These are phyloP conservation scores for Antitype chi DNA, from an alignment of 2,888 invertebrate species.

Conservation along the genomic window DNA sequence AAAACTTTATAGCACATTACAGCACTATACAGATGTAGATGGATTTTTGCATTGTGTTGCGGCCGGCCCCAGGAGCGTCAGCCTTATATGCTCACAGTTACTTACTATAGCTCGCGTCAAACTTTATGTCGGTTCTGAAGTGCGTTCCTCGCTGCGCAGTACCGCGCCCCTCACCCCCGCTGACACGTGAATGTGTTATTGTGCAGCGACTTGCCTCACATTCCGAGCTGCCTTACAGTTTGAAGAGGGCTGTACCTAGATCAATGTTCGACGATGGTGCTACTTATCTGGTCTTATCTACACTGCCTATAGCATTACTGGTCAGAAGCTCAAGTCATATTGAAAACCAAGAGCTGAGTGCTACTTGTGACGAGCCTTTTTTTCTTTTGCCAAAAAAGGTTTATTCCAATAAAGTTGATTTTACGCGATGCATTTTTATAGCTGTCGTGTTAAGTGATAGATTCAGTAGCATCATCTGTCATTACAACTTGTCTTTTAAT, in stretches of 20 bases:
- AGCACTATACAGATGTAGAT: too few relatives aligned
- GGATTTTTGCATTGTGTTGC: too few relatives aligned
- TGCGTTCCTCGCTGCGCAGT: not conserved
- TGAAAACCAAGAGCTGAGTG: not conserved
- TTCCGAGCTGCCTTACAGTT: not conserved
- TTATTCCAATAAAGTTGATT: not conserved
- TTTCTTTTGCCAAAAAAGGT: not conserved
- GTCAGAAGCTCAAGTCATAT: too few relatives aligned
- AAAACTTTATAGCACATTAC: not conserved
- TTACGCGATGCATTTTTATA: not conserved
- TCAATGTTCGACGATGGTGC: not conserved
- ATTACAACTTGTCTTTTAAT: not conserved
- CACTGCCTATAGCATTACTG: not conserved
- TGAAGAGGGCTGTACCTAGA: not conserved
- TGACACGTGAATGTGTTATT: not conserved
- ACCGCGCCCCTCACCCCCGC: not conserved
- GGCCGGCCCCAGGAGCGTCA: too few relatives aligned
- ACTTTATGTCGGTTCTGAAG: not conserved
- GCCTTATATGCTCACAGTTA: not conserved
- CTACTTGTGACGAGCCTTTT: not conserved
- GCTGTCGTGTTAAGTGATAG: not conserved
- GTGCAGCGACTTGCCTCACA: not conserved
- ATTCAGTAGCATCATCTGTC: not conserved
- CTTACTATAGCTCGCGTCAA: not conserved
- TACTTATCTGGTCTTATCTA: not conserved